Evolutionary conservation across 2,888 invertebrate species (phyloP), one percentile per base, ranked within the genome.

Genomic region (Apantesis nais): DNA sequence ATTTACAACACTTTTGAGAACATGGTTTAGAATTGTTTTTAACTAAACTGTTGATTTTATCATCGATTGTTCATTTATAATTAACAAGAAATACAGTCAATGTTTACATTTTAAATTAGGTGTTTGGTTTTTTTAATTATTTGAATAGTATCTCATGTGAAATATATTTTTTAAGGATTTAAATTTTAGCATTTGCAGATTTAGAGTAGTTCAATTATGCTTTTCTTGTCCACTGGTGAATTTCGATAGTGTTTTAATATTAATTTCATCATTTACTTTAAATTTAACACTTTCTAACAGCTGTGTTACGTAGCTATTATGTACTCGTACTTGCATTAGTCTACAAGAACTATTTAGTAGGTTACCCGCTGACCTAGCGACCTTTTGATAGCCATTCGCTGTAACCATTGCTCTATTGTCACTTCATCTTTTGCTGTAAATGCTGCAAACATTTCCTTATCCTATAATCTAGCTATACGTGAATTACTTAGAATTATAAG

Each of bases 1-100:
- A 82, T 80, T 81, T 81, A 80, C 81, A 77, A 72, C 66, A 71
- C 70, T 75, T 74, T 79, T 66, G 70, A 48, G 61, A 65, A 61
- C 61, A 48, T 61, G 61, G 5, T 16, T 62, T 62, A 37, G 29
- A 62, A 58, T 66, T 62, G 62, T 64, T 71, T 67, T 64, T 61
- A 41, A 22, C 62, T 66, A 70, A 70, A 65, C 61, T 37, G 70
- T 48, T 65, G 65, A 74, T 66, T 19, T 61, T 70, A 81, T 81
- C 79, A 68, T 52, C 22, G 34, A 0, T 25, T 34, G 41, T 66
- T 68, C 55, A 44, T 37, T 58, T 44, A 37, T 34, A 55, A 62
- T 66, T 22, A 41, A 25, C 19, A 61, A 25, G 12, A 16, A 1
- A 7, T 44, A 7, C 25, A 37, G 1, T 1, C 22, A 68, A 62